Evolutionary conservation across 2,888 invertebrate species (phyloP).

Genomic region (Xanthostigma xanthostigma): DNA sequence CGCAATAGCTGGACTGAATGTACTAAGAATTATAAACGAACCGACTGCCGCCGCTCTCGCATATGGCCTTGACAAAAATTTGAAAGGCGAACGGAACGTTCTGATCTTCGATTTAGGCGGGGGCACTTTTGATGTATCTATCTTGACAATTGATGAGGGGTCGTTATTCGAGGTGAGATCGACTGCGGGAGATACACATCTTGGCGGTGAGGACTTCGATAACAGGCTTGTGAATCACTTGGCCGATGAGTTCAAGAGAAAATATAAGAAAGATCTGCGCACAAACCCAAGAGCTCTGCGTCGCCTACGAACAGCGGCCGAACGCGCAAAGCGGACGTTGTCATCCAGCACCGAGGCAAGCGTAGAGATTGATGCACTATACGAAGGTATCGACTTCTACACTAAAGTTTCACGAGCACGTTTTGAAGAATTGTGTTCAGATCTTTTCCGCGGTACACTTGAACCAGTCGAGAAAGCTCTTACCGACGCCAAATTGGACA

Average conservation of each 20-base stretch:
- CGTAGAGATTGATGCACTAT: constrained; percentile 63
- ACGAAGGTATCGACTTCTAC: constrained; percentile 58
- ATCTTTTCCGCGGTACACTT: constrained; percentile 53
- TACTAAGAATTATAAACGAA: constrained; percentile 48
- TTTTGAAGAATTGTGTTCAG: constrained; percentile 60
- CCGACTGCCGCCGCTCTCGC: constrained; percentile 44
- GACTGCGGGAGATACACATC: constrained; percentile 38
- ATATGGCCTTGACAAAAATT: constrained; percentile 34
- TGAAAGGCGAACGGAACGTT: constrained; percentile 28
- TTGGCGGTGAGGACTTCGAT: constrained; percentile 32
- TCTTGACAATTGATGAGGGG: constrained; percentile 47
- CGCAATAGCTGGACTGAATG: constrained; percentile 49
- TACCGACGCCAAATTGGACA: constrained; percentile 63
- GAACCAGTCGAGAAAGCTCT: constrained; percentile 61
- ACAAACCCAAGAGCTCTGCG: constrained; percentile 50
- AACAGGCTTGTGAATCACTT: constrained; percentile 51
- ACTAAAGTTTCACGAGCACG: constrained; percentile 58
- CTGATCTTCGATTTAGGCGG: constrained; percentile 40
- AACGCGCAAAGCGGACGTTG: constrained; percentile 60
- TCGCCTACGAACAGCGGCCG: constrained; percentile 58
- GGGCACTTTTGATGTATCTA: constrained; percentile 53
- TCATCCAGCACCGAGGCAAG: constrained; percentile 63
- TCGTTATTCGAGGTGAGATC: constrained; percentile 36
- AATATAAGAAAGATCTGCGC: constrained; percentile 52
- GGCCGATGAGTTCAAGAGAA: constrained; percentile 54